Percentiles rank a stretch among this genome's conserved stretches.
phyloP scores from a whole-genome alignment of 2,888 invertebrate genomes.

The Autographa gamma region DNA sequence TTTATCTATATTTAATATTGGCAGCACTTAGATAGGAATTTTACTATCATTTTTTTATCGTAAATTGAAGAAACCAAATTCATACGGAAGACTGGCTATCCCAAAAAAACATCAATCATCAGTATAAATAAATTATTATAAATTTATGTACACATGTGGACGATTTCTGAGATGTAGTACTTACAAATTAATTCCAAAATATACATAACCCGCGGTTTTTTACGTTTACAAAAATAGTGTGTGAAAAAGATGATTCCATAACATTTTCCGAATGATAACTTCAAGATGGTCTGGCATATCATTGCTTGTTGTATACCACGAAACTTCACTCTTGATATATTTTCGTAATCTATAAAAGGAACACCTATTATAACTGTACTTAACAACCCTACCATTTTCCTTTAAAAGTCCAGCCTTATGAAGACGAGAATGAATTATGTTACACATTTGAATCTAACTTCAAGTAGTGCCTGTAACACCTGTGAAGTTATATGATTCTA shows the following conservation, averaged over 20 bases:
- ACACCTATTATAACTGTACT: constrained; percentile 5
- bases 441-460: constrained; percentile 28
- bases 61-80: constrained; percentile 18
- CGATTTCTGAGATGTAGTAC: constrained; percentile 16
- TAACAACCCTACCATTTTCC: constrained; percentile 6
- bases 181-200: background rate
- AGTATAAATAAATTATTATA: constrained; percentile 30
- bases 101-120: constrained; percentile 11
- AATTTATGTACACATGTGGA: constrained; percentile 41
- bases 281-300: background rate
- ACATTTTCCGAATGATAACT: background rate
- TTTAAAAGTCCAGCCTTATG: constrained; percentile 15
- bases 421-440: constrained; percentile 27
- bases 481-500: constrained; percentile 43
- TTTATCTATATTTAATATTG: constrained; percentile 30
- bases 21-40: constrained; percentile 31
- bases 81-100: constrained; percentile 15
- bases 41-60: constrained; percentile 36
- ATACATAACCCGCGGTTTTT: background rate
- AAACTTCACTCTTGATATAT: background rate
- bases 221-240: background rate
- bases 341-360: background rate
- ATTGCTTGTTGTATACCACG: background rate
- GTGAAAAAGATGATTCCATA: background rate
- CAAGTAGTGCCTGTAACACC: constrained; percentile 47